These are phyloP conservation scores for Knipowitschia caucasica DNA, from an alignment of 2,797 vertebrate species.

Conservation along the genomic window DNA sequence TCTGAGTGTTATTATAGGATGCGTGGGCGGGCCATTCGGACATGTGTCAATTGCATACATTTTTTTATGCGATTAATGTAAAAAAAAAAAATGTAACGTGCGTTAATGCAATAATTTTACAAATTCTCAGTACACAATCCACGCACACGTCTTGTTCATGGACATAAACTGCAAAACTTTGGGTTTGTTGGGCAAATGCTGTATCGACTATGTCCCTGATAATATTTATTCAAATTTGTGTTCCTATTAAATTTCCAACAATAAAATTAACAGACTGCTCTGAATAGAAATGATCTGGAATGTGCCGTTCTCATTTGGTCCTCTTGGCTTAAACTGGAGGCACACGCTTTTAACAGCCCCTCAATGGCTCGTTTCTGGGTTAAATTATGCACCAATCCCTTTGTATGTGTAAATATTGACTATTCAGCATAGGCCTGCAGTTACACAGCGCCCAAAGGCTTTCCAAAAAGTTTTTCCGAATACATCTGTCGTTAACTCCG, in stretches of 20 bases:
- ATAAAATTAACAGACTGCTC: background rate
- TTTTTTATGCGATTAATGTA: no score
- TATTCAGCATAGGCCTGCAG: constrained; percentile 18
- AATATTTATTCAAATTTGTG: background rate
- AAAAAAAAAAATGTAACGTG: no score
- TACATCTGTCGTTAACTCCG: constrained; percentile 21
- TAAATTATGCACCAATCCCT: constrained; percentile 12
- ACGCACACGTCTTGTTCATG: background rate
- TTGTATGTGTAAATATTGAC: constrained; percentile 17
- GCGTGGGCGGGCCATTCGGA: no score
- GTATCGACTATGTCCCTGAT: background rate
- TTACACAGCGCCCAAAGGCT: constrained; percentile 11
- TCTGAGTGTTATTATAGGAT: no score
- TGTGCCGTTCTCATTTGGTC: constrained; percentile 6
- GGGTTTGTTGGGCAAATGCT: background rate
- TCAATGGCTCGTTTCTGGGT: background rate
- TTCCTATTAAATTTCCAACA: background rate
- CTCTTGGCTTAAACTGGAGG: constrained; percentile 2
- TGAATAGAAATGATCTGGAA: background rate
- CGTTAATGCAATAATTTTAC: no score
- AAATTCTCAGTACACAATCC: no score
- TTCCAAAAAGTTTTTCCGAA: constrained; percentile 13
- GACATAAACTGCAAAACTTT: background rate
- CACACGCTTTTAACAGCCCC: background rate
- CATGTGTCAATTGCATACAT: no score